These are phyloP conservation scores for Salvelinus alpinus DNA, from an alignment of 2,113 vertebrate species.

Conservation along the genomic window DNA sequence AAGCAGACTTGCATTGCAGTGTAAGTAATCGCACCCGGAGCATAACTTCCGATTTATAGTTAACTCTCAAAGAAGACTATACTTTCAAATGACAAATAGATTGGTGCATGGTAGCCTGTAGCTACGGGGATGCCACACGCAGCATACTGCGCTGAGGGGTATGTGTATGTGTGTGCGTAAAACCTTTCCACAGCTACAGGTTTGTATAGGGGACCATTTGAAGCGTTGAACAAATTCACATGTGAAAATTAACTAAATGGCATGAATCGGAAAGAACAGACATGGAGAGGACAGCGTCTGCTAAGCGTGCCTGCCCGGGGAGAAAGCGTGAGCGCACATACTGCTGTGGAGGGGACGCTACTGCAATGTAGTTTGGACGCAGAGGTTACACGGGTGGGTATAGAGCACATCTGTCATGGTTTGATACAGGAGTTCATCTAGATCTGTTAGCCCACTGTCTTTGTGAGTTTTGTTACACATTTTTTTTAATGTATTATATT, in stretches of 20 bases:
- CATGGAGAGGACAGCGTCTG: background rate
- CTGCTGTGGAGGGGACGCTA: background rate
- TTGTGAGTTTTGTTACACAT: background rate
- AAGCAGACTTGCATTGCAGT: slow-evolving; percentile 11
- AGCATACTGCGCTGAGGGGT: background rate
- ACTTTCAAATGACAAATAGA: background rate
- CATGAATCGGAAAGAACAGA: background rate
- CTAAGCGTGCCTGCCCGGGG: background rate
- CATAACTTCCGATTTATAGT: slow-evolving; percentile 3
- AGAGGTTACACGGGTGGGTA: background rate
- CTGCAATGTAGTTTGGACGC: slow-evolving; percentile 14
- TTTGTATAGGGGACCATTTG: background rate
- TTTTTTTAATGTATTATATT: background rate
- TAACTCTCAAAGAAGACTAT: background rate
- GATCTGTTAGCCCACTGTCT: background rate
- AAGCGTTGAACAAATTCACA: background rate
- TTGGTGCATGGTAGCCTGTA: background rate
- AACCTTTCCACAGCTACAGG: slow-evolving; percentile 4
- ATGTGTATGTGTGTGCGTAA: slow-evolving; percentile 35
- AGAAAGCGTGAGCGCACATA: background rate
- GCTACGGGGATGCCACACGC: background rate
- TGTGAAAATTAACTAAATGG: background rate
- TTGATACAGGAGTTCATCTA: background rate
- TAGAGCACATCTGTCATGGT: background rate
- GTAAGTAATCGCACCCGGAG: background rate